Evolutionary conservation across 1,140 invertebrate species (phyloP), one percentile per base, ranked within the genome.

Genomic region (Drosophila nasuta): DNA sequence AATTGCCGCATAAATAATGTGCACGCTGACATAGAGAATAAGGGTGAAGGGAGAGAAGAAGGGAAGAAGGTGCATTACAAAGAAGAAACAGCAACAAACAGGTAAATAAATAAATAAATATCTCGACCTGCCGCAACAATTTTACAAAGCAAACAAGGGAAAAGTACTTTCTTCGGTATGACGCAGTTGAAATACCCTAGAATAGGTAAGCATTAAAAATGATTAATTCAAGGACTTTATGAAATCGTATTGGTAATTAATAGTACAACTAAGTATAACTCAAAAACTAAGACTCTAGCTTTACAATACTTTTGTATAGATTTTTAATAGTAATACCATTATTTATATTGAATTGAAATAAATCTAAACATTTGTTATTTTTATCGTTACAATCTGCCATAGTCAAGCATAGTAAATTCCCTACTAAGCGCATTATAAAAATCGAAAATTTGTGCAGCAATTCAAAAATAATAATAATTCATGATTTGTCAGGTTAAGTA

Each of bases 91-190:
- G 15, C 11, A 38, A 43, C 5, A 33, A 13, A 58, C 35, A 62
- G 46, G 35, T 57, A 57, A 57, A 38, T 35, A 78, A 63, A 46
- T 59, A 67, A 59, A 72, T 62, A 65, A 77, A 70, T 71, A 79
- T 63, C 60, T 71, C 77, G 81, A 85, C 81, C 81, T 83, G 77
- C 81, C 81, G 63, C 77, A 85, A 85, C 81, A 85, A 77, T 77
- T 80, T 80, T 8, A 58, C 48, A 67, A 77, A 70, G 48, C 65
- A 48, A 72, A 69, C 43, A 79, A 59, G 49, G 56, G 52, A 43
- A 74, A 68, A 54, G 8, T 13, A 25, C 13, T 49, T 45, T 7
- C 38, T 7, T 13, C 13, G 1, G n/a, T 11, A 15, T 20, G 48
- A 56, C 43, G 43, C 49, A 68, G 1, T 15, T 5, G 11, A 41